These are phyloP conservation scores for Autographa pulchrina DNA, from an alignment of 2,888 invertebrate genomes.

Conservation along the genomic window DNA sequence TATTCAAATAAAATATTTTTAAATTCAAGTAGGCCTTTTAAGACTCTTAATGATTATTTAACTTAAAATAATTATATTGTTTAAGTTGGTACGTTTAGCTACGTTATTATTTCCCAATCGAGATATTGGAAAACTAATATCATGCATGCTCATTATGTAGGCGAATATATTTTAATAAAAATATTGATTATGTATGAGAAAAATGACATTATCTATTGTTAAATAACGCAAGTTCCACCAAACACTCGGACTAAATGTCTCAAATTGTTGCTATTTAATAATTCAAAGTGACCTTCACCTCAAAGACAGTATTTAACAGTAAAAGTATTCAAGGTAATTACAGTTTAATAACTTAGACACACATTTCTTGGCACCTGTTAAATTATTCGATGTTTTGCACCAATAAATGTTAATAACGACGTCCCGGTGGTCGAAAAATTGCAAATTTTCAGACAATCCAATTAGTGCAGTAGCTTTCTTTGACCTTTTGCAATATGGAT, in stretches of 20 bases:
- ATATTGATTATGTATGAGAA: not conserved
- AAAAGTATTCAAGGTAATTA: conserved; percentile 6
- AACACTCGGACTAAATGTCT: not conserved
- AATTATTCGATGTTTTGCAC: not conserved
- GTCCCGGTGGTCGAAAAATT: not conserved
- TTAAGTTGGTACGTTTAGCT: too few relatives aligned
- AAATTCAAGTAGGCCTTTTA: too few relatives aligned
- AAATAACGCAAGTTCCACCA: not conserved
- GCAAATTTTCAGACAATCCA: not conserved
- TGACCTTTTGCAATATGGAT: not conserved
- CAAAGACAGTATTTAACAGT: conserved; percentile 6
- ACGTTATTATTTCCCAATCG: too few relatives aligned
- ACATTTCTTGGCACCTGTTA: conserved; percentile 1
- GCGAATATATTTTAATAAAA: too few relatives aligned
- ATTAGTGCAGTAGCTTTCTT: not conserved
- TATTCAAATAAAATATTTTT: too few relatives aligned
- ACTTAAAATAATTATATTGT: too few relatives aligned
- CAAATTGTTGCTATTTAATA: not conserved
- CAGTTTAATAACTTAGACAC: not conserved
- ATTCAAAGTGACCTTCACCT: conserved; percentile 5
- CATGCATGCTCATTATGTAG: too few relatives aligned
- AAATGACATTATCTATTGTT: not conserved
- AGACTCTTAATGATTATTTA: too few relatives aligned
- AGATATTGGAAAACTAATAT: too few relatives aligned
- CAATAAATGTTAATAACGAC: not conserved